Percentiles rank a stretch among this genome's conserved stretches.
Conservation (phyloP, 2,888 invertebrate species). For the Troides aeacus region DNA sequence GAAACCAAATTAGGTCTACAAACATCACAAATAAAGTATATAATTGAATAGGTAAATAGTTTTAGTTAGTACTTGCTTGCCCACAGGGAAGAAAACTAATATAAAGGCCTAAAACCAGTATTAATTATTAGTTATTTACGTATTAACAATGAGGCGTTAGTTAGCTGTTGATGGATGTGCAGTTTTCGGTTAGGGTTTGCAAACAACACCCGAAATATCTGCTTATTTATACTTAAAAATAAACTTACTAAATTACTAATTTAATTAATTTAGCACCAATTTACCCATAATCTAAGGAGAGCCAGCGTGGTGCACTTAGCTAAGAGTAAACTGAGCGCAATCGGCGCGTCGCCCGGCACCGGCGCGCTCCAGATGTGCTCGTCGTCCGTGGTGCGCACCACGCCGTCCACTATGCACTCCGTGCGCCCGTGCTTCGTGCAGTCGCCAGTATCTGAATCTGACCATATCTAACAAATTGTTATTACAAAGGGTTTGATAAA, state of each 20-base stretch:
- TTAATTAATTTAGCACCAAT: background rate
- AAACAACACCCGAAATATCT: too few species aligned
- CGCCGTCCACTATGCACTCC: constrained; percentile 84
- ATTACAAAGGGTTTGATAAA: background rate
- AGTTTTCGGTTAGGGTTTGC: too few species aligned
- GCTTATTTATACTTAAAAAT: too few species aligned
- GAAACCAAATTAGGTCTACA: too few species aligned
- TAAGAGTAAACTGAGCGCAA: constrained; percentile 82
- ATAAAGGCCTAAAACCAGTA: too few species aligned
- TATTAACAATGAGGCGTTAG: too few species aligned
- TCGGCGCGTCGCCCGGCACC: constrained; percentile 79
- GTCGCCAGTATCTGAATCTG: constrained; percentile 79
- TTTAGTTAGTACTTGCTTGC: too few species aligned
- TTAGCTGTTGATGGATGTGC: too few species aligned
- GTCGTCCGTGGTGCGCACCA: constrained; percentile 87
- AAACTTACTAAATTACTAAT: too few species aligned
- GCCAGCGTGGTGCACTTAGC: constrained; percentile 77
- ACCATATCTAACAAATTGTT: constrained; percentile 77
- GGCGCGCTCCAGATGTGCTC: constrained; percentile 88
- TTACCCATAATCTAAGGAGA: constrained; percentile 85
- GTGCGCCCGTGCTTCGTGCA: constrained; percentile 79
- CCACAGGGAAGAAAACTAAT: background rate
- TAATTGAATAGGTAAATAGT: too few species aligned
- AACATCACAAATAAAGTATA: too few species aligned
- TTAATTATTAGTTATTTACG: too few species aligned